Percentiles rank a stretch among this genome's conserved stretches.
Evolutionary conservation across 2,888 invertebrate genomes (phyloP).

Genomic region (Hirtodrosophila alboralis): DNA sequence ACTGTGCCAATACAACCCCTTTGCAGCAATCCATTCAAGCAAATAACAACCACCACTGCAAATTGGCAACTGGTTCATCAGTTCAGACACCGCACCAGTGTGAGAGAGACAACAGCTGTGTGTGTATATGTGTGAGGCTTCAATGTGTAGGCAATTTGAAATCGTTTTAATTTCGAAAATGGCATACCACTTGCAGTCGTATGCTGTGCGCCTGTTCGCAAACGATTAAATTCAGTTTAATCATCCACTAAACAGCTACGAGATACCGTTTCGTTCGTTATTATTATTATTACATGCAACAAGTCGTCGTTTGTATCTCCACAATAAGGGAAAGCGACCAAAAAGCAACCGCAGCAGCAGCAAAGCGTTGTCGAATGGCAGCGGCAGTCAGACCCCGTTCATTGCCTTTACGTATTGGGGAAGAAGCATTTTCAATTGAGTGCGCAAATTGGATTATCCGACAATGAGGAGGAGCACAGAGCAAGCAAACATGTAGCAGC

Average conservation of each 20-base stretch:
- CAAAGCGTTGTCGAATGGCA: slow-evolving; percentile 15
- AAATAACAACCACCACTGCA: slow-evolving; percentile 14
- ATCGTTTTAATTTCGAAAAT: slow-evolving; percentile 68
- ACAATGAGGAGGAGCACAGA: slow-evolving; percentile 46
- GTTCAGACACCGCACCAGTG: slow-evolving; percentile 24
- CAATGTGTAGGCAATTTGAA: slow-evolving; percentile 62
- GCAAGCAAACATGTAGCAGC: slow-evolving; percentile 25
- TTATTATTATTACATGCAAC: slow-evolving; percentile 79
- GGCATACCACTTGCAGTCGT: slow-evolving; percentile 23
- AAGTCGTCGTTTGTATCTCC: slow-evolving; percentile 44
- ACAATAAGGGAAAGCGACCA: slow-evolving; percentile 22
- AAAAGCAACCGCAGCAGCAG: slow-evolving; percentile 12
- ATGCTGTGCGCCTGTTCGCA: slow-evolving; percentile 83
- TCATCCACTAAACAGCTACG: slow-evolving; percentile 83
- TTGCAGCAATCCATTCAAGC: slow-evolving; percentile 2
- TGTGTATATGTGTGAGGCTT: slow-evolving; percentile 25
- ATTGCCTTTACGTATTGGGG: slow-evolving; percentile 8
- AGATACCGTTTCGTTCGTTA: slow-evolving; percentile 79
- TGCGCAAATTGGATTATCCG: slow-evolving; percentile 72
- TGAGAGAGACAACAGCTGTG: slow-evolving; percentile 55
- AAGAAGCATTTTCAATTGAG: slow-evolving; percentile 33
- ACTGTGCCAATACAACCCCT: neutral
- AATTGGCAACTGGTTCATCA: slow-evolving; percentile 47
- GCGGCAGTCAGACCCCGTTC: slow-evolving; percentile 15
- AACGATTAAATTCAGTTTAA: slow-evolving; percentile 85